A percentile compares a stretch with the other conserved stretches of the same genome.
Evolutionary conservation across 2,888 invertebrate species (phyloP).

Genomic region (Scaptomyza tumidula): DNA sequence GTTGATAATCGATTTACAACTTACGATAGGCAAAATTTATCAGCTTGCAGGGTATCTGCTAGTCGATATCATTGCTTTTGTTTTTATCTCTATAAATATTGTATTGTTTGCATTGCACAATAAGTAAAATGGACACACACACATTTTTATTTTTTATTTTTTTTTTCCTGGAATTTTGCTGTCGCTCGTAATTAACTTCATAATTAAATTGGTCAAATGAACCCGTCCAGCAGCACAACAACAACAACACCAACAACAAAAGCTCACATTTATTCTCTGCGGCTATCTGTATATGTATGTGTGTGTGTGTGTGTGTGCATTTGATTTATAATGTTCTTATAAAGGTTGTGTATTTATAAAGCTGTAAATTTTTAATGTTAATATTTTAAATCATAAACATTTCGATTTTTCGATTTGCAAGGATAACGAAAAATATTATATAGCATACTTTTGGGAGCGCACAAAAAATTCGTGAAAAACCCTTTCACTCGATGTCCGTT

Average conservation of each 20-base stretch:
- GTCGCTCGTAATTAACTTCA: conserved; percentile 64
- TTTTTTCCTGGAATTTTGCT: conserved; percentile 53
- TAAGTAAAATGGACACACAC: conserved; percentile 55
- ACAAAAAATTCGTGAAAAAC: neutral
- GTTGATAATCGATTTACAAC: too few relatives aligned
- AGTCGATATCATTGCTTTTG: conserved; percentile 2
- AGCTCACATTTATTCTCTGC: conserved; percentile 26
- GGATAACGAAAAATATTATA: neutral
- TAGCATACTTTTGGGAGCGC: conserved; percentile 8
- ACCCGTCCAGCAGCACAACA: conserved; percentile 26
- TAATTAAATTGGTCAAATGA: conserved; percentile 68
- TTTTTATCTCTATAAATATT: conserved; percentile 29
- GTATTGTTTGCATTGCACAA: conserved; percentile 51
- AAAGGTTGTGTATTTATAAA: neutral
- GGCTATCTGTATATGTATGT: conserved; percentile 3
- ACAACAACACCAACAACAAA: neutral
- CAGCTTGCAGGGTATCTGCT: neutral
- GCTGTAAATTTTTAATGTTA: too few relatives aligned
- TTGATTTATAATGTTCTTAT: neutral
- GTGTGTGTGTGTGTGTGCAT: conserved; percentile 1
- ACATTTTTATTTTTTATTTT: conserved; percentile 15
- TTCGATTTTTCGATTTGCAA: neutral
- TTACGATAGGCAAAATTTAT: too few relatives aligned
- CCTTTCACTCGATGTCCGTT: neutral
- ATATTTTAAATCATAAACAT: too few relatives aligned